phyloP scores from a whole-genome alignment of 2,113 vertebrate species.

The Falcunculus frontatus region DNA sequence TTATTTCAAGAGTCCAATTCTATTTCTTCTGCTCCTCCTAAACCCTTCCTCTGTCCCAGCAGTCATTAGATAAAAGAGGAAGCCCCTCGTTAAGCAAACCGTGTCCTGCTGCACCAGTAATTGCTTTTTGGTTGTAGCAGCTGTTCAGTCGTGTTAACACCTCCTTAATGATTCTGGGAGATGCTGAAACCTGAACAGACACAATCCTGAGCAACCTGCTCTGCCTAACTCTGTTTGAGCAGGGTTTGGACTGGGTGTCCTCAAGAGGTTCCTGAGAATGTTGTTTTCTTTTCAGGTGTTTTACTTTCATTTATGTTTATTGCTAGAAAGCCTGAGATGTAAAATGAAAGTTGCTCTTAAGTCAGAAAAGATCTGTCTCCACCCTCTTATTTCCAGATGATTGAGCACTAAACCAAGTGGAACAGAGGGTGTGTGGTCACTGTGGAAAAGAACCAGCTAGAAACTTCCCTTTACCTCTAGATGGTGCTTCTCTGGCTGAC shows the following conservation, averaged over 20 bases:
- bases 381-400: not conserved
- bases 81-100: not conserved
- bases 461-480: not conserved
- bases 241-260: not conserved
- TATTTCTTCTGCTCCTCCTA: not conserved
- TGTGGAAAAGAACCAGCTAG: not conserved
- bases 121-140: not conserved
- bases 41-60: not conserved
- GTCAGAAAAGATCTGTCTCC: not conserved
- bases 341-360: not conserved
- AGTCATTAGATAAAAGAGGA: not conserved
- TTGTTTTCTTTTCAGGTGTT: not conserved
- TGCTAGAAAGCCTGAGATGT: not conserved
- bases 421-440: not conserved
- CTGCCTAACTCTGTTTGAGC: not conserved
- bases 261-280: not conserved
- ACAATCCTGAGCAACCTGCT: not conserved
- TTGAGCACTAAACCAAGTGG: not conserved
- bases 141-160: accelerated
- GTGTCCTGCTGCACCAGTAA: not conserved
- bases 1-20: not conserved
- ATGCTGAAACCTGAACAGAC: not conserved
- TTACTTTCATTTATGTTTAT: not conserved
- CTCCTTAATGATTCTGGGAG: not conserved
- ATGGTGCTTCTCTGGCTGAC: not conserved